Evolutionary conservation across 2,113 vertebrate species (phyloP).

Genomic region (Anhinga rufa): DNA sequence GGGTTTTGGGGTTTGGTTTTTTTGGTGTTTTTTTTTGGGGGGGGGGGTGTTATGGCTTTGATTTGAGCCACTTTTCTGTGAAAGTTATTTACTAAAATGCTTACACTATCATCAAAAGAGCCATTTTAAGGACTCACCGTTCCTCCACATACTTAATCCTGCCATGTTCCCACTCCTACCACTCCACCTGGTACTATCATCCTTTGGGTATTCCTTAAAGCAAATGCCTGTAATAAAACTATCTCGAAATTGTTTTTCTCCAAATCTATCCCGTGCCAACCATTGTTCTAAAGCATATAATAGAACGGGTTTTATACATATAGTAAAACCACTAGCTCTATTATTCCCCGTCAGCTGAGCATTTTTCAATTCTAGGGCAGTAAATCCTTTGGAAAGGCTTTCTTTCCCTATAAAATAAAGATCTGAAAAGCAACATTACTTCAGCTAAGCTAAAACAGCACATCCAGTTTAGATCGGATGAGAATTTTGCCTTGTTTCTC

Average conservation of each 20-base stretch:
- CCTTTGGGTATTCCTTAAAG: background rate
- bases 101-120: background rate
- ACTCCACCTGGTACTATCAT: background rate
- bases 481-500: background rate
- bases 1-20: too few relatives aligned
- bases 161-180: background rate
- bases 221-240: background rate
- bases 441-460: background rate
- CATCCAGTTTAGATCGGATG: background rate
- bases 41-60: background rate
- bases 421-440: background rate
- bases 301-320: background rate
- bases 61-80: background rate
- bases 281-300: background rate
- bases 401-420: background rate
- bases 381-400: conserved; percentile 11
- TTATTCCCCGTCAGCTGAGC: background rate
- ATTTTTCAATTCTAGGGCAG: background rate
- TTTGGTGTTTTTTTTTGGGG: background rate
- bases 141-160: background rate
- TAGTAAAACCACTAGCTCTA: background rate
- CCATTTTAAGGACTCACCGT: background rate
- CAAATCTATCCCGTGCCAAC: background rate
- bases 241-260: background rate
- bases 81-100: background rate